A percentile compares a stretch with the other conserved stretches of the same genome.
These are phyloP conservation scores for Diabrotica balteata DNA, from an alignment of 2,888 invertebrate species.

Conservation along the genomic window DNA sequence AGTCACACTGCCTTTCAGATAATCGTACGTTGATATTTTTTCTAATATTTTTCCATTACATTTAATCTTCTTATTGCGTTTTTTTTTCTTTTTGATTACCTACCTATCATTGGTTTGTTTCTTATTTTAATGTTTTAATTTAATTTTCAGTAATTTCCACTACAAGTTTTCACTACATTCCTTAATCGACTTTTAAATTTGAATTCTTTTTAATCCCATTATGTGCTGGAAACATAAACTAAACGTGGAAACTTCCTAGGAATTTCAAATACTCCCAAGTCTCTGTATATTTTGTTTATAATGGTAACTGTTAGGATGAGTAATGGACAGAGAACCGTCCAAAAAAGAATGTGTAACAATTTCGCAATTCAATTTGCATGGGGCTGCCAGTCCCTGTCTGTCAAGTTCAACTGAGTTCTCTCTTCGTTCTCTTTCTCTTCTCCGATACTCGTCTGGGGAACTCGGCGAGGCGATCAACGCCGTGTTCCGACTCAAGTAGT, in stretches of 20 bases:
- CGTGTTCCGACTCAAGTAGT: conserved; percentile 43
- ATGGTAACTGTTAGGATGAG: conserved; percentile 47
- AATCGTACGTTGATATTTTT: no score
- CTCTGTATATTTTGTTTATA: conserved; percentile 34
- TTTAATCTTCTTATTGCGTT: no score
- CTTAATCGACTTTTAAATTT: no score
- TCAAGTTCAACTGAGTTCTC: conserved; percentile 50
- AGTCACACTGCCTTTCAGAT: no score
- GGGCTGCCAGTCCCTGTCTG: conserved; percentile 52
- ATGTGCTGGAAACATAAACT: conserved; percentile 9
- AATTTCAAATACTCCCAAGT: conserved; percentile 25
- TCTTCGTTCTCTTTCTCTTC: conserved; percentile 9
- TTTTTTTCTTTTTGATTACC: no score
- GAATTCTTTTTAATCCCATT: no score
- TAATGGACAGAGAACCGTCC: conserved; percentile 47
- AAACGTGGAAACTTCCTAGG: conserved; percentile 25
- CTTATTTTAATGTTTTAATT: no score
- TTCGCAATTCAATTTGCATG: conserved; percentile 59
- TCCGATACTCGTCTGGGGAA: conserved; percentile 40
- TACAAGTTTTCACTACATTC: no score
- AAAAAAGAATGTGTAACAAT: conserved; percentile 58
- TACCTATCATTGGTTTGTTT: no score
- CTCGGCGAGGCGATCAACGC: conserved; percentile 46
- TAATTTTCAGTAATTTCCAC: no score
- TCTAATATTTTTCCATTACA: no score